Evolutionary conservation across 2,888 invertebrate species (phyloP).

Genomic region (Crematogaster levior): DNA sequence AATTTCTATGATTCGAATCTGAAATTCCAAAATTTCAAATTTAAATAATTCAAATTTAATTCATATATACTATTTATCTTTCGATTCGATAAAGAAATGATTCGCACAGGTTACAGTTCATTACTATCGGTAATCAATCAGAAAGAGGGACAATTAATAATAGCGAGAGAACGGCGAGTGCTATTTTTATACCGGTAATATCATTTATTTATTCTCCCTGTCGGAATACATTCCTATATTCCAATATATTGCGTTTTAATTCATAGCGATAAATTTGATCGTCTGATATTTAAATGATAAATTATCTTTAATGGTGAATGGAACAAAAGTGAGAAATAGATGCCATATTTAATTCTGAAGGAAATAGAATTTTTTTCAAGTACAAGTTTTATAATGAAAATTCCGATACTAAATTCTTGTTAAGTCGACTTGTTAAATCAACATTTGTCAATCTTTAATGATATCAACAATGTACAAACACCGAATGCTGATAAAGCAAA

Average conservation of each 20-base stretch:
- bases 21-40: no score
- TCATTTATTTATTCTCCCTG: not conserved
- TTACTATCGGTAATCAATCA: not conserved
- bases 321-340: not conserved
- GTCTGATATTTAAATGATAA: not conserved
- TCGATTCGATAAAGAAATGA: no score
- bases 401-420: not conserved
- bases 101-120: not conserved
- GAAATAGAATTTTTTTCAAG: not conserved
- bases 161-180: not conserved
- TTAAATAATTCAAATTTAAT: no score
- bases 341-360: not conserved
- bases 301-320: not conserved
- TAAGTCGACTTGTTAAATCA: not conserved
- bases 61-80: no score
- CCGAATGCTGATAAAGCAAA: not conserved
- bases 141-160: not conserved
- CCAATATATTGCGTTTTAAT: no score
- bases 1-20: no score
- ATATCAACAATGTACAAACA: not conserved
- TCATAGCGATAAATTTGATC: not conserved
- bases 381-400: not conserved
- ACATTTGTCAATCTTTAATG: not conserved
- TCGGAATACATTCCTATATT: not conserved
- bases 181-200: constrained; percentile 1